These are phyloP conservation scores for Nasonia giraulti DNA, from an alignment of 1,140 invertebrate species.

Conservation along the genomic window DNA sequence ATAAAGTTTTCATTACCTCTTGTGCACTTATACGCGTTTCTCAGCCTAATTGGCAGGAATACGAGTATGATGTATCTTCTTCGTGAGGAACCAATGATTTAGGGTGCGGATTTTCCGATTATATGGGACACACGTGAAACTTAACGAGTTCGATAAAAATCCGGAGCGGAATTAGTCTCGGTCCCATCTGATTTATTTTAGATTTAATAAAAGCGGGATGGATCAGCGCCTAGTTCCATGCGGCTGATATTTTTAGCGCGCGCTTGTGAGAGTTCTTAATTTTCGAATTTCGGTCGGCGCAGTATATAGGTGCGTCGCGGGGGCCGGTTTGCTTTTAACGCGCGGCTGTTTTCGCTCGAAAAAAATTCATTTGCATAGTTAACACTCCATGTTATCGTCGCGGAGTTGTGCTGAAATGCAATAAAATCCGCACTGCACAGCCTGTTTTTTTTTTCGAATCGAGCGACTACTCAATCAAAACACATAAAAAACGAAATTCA, in stretches of 20 bases:
- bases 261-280: not conserved
- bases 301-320: too few relatives aligned
- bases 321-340: not conserved
- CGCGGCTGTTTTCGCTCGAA: not conserved
- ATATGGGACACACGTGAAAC: not conserved
- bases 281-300: not conserved
- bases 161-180: not conserved
- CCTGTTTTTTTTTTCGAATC: too few relatives aligned
- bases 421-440: too few relatives aligned
- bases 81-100: not conserved
- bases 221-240: not conserved
- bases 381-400: not conserved
- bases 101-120: not conserved
- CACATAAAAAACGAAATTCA: not conserved
- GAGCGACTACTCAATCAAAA: not conserved
- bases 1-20: not conserved
- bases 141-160: not conserved
- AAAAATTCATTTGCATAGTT: not conserved
- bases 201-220: conserved; percentile 15
- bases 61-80: not conserved
- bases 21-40: not conserved
- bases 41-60: not conserved
- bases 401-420: too few relatives aligned
- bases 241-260: conserved; percentile 13
- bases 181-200: conserved; percentile 31